A percentile compares a stretch with the other conserved stretches of the same genome.
phyloP scores from a whole-genome alignment of 2,888 invertebrate species.

The Parasteatoda lunata region DNA sequence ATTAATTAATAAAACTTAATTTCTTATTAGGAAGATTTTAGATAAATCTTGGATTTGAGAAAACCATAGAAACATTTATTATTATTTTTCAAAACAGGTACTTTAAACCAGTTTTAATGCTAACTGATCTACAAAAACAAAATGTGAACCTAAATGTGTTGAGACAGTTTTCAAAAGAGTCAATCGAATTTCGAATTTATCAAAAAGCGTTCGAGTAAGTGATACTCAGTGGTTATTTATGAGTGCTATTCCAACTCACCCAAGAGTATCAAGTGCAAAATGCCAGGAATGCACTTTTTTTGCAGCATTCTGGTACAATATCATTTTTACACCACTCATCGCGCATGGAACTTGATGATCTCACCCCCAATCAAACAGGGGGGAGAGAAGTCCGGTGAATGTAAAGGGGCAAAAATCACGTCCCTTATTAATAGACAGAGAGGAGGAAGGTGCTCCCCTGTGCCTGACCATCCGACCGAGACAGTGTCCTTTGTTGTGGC shows the following conservation, averaged over 20 bases:
- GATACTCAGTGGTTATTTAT: too few species aligned
- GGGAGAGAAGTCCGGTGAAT: not conserved
- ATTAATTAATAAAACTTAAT: too few species aligned
- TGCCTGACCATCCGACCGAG: conserved; percentile 22
- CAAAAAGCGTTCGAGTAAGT: too few species aligned
- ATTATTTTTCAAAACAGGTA: too few species aligned
- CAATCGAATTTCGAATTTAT: too few species aligned
- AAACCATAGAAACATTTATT: too few species aligned
- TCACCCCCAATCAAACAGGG: conserved; percentile 12
- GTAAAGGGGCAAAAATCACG: conserved; percentile 44
- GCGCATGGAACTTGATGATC: conserved; percentile 12
- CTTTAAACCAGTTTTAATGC: too few species aligned
- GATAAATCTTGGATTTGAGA: too few species aligned
- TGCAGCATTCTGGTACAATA: not conserved
- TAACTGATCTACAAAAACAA: too few species aligned
- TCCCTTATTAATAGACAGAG: conserved; percentile 47
- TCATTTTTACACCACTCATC: not conserved
- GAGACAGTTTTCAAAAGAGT: too few species aligned
- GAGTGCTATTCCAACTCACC: not conserved
- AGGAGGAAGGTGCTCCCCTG: conserved; percentile 7
- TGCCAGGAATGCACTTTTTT: not conserved
- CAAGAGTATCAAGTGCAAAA: not conserved
- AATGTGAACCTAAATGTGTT: too few species aligned
- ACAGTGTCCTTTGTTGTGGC: conserved; percentile 43
- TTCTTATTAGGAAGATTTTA: too few species aligned